These are phyloP conservation scores for Lasiurus borealis DNA, from an alignment of 2,113 vertebrate species.

Conservation along the genomic window DNA sequence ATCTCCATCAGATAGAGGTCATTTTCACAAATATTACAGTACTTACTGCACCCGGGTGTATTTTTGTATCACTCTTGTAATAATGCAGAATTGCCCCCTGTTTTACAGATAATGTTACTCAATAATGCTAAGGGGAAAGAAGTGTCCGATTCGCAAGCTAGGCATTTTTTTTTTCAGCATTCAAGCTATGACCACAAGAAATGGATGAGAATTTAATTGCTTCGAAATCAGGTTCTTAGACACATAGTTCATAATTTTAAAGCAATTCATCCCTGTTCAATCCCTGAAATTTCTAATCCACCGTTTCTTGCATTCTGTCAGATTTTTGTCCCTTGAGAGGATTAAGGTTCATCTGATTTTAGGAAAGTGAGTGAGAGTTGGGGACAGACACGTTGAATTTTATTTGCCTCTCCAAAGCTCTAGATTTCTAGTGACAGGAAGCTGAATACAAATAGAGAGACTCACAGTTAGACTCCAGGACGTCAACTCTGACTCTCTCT, in stretches of 20 bases:
- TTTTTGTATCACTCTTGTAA: constrained; percentile 74
- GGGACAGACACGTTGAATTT: not conserved
- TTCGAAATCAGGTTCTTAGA: constrained; percentile 23
- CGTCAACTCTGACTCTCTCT: not conserved
- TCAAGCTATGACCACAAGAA: constrained; percentile 62
- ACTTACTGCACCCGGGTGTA: constrained; percentile 78
- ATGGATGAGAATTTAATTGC: constrained; percentile 64
- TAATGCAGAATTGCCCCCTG: constrained; percentile 81
- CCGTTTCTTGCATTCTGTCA: constrained; percentile 70
- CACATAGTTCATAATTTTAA: constrained; percentile 71
- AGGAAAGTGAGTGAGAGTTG: not conserved
- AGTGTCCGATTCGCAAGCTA: constrained; percentile 62
- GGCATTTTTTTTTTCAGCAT: constrained; percentile 8
- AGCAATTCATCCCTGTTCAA: constrained; percentile 12
- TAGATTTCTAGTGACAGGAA: not conserved
- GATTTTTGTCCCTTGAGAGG: constrained; percentile 54
- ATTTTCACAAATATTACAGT: constrained; percentile 78
- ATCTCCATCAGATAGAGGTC: constrained; percentile 70
- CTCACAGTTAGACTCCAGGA: not conserved
- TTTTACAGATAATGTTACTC: constrained; percentile 73
- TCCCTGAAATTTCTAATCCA: constrained; percentile 65
- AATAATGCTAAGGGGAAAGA: constrained; percentile 68
- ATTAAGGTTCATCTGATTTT: constrained; percentile 40
- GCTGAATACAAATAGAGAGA: not conserved
- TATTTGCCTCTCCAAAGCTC: not conserved